phyloP scores from a whole-genome alignment of 1,140 invertebrate genomes.

The Helicoverpa armigera region DNA sequence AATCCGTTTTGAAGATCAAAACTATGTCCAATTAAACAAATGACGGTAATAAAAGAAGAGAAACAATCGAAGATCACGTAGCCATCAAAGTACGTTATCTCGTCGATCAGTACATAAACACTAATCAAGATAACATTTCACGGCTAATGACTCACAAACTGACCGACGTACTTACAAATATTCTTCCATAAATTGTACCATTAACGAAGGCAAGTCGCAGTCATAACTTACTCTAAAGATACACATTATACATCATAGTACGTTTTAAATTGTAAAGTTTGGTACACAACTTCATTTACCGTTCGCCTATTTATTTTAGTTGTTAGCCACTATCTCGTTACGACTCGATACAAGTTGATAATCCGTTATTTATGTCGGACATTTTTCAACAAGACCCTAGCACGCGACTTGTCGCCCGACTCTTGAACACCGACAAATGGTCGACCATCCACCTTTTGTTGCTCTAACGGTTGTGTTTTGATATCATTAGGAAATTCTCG shows the following conservation, averaged over 20 bases:
- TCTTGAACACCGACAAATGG: slow-evolving; percentile 70
- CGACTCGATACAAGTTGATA: slow-evolving; percentile 79
- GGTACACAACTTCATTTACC: slow-evolving; percentile 75
- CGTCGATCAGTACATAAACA: slow-evolving; percentile 46
- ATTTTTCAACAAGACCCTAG: slow-evolving; percentile 77
- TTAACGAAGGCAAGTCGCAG: slow-evolving; percentile 61
- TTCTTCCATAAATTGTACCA: slow-evolving; percentile 68
- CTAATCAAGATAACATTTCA: slow-evolving; percentile 59
- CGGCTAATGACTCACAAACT: slow-evolving; percentile 56
- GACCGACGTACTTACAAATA: slow-evolving; percentile 57
- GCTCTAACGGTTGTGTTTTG: slow-evolving; percentile 78
- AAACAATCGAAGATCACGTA: slow-evolving; percentile 2
- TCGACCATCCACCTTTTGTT: slow-evolving; percentile 74
- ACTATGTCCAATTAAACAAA: background rate
- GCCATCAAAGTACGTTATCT: slow-evolving; percentile 31
- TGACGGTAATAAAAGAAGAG: background rate
- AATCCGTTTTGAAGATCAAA: too few species aligned
- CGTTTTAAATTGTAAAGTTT: slow-evolving; percentile 61
- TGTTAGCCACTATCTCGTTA: slow-evolving; percentile 76
- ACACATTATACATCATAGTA: slow-evolving; percentile 47
- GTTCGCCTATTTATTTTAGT: slow-evolving; percentile 78
- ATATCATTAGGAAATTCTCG: slow-evolving; percentile 81
- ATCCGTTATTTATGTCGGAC: slow-evolving; percentile 81
- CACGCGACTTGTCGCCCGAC: slow-evolving; percentile 75
- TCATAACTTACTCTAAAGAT: slow-evolving; percentile 57